Base-by-base conservation (phyloP, 1,140 invertebrate genomes). In the Trichoplusia ni region DNA sequence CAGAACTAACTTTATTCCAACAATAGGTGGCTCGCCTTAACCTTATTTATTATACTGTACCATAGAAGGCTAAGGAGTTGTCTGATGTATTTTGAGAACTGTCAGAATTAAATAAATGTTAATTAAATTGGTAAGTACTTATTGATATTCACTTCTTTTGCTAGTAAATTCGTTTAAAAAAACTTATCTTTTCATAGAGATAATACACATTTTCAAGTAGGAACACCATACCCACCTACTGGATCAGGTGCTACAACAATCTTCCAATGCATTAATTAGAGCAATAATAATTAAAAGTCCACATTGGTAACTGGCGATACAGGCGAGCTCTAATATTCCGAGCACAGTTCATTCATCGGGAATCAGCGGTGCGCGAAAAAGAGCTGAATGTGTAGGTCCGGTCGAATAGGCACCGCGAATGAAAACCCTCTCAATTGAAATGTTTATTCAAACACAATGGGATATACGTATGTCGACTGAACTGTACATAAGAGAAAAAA, bases 361-460 rank as follows among this genome's bases (percentile, higher is more conserved):
- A 78, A 47, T 65, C 82, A 81, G 72, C 77, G 76, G 71, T 70
- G 73, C 77, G 79, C 79, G 73, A 84, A 82, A 87, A 84, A 84
- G 79, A 81, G 54, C 78, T 77, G 78, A 82, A 84, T 87, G 77
- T 79, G 64, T 71, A 51, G 71, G 64, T 72, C 61, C 75, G 81
- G 69, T 78, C 77, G 74, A 81, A 77, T 82, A 71, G 65, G 60
- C 75, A 65, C 75, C 65, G 69, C 77, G 75, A 79, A 84, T 85
- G 82, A 79, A 82, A 75, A 79, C 75, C 79, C 71, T 79, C 72
- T 72, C 75, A 71, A 87, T 84, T 84, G 79, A 84, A 87, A 87
- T 85, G 81, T 85, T 85, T 84, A 79, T 81, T 78, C 80, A 84
- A 84, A 85, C 76, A 84, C 81, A 84, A 82, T 82, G 25, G 38